phyloP scores from a whole-genome alignment of 2,888 invertebrate species.

The Oithona nana region DNA sequence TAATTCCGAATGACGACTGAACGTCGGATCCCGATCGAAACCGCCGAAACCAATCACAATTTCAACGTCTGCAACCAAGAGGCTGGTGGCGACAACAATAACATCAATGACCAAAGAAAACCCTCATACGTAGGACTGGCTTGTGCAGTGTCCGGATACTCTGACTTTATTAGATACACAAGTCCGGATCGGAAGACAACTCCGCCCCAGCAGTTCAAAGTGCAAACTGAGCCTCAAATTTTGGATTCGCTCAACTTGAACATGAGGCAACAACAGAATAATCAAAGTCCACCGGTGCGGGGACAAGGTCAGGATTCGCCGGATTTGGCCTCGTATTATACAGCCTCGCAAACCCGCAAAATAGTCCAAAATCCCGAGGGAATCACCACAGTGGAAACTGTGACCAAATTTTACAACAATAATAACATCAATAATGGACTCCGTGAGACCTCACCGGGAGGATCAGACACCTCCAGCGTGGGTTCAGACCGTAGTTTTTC shows the following conservation, averaged over 20 bases:
- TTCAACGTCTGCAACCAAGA: neutral
- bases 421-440: slow-evolving; percentile 8
- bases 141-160: slow-evolving; percentile 76
- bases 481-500: no score
- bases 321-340: neutral
- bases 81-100: neutral
- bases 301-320: neutral
- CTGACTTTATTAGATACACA: slow-evolving; percentile 28
- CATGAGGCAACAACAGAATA: neutral
- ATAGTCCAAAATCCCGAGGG: neutral
- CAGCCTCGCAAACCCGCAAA: neutral
- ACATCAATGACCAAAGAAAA: slow-evolving; percentile 31
- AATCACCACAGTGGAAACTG: neutral
- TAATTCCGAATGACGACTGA: neutral
- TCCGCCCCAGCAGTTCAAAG: neutral
- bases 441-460: neutral
- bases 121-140: slow-evolving; percentile 74
- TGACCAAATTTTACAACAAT: neutral
- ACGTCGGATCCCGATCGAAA: neutral
- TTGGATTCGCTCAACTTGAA: neutral
- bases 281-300: neutral
- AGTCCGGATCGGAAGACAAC: neutral
- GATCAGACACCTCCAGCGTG: neutral
- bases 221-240: neutral
- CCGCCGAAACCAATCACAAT: neutral